A percentile compares a stretch with the other conserved stretches of the same genome.
Conservation (phyloP, 2,797 vertebrate genomes). For the Chrosomus eos region DNA sequence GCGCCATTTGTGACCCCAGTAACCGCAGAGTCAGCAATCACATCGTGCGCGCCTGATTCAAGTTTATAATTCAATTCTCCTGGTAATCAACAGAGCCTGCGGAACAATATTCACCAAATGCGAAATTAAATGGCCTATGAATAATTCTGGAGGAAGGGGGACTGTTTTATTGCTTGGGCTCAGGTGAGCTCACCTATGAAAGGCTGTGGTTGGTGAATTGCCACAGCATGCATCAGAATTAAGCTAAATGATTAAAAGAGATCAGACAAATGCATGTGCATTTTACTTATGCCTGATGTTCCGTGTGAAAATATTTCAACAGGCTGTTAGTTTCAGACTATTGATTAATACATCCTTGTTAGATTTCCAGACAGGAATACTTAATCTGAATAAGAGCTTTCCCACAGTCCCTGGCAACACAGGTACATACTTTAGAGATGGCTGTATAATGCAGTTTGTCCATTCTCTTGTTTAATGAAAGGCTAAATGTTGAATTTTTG, state of each 20-base stretch:
- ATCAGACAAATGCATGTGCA: not conserved
- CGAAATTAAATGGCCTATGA: conserved; percentile 8
- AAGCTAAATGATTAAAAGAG: not conserved
- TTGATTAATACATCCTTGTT: conserved; percentile 11
- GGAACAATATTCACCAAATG: conserved; percentile 22
- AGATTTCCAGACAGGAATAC: not conserved
- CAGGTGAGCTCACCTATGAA: conserved; percentile 24
- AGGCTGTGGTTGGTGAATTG: not conserved
- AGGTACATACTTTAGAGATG: not conserved
- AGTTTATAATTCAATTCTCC: conserved; percentile 30
- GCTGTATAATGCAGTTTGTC: not conserved
- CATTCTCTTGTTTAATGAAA: not conserved
- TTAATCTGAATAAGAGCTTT: conserved; percentile 8
- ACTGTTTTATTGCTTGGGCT: not conserved
- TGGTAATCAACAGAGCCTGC: not conserved
- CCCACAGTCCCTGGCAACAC: not conserved
- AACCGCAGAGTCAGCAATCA: conserved; percentile 24
- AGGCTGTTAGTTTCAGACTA: conserved; percentile 14
- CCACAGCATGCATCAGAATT: conserved; percentile 3
- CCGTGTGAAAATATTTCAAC: not conserved
- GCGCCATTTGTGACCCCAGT: conserved; percentile 2
- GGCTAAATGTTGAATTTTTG: not conserved
- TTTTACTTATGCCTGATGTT: conserved; percentile 15
- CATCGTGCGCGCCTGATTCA: not conserved
- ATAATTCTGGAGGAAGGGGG: not conserved